A percentile compares a stretch with the other conserved stretches of the same genome.
phyloP scores from a whole-genome alignment of 2,888 invertebrate species.

The Chloromyia formosa region DNA sequence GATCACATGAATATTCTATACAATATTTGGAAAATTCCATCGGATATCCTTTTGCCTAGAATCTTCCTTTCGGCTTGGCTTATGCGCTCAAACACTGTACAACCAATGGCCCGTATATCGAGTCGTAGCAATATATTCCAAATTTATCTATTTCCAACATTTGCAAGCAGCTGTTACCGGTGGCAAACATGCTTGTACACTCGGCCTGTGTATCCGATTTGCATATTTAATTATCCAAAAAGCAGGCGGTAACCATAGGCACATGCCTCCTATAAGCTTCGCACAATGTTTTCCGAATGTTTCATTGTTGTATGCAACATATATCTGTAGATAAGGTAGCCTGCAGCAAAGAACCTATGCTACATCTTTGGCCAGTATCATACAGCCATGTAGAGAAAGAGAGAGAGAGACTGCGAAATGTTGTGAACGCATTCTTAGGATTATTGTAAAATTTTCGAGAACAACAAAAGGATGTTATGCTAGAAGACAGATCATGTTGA shows the following conservation, averaged over 20 bases:
- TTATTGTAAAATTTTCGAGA: constrained; percentile 31
- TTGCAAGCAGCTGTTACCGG: constrained; percentile 31
- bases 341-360: not conserved
- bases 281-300: not conserved
- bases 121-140: not conserved
- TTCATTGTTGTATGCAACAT: not conserved
- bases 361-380: not conserved
- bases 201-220: constrained; percentile 23
- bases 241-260: constrained; percentile 8
- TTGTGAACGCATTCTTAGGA: constrained; percentile 6
- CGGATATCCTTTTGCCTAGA: no score
- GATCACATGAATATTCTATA: no score
- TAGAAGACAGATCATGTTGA: constrained; percentile 19
- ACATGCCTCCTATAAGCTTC: not conserved
- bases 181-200: constrained; percentile 30
- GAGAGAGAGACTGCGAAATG: not conserved
- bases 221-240: constrained; percentile 43
- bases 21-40: no score
- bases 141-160: constrained; percentile 39
- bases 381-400: no score
- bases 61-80: no score
- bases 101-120: not conserved
- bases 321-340: not conserved
- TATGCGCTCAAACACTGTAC: not conserved
- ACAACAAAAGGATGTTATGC: constrained; percentile 26